Evolutionary conservation across 2,113 vertebrate genomes (phyloP).

Genomic region (Oncorhynchus mykiss): DNA sequence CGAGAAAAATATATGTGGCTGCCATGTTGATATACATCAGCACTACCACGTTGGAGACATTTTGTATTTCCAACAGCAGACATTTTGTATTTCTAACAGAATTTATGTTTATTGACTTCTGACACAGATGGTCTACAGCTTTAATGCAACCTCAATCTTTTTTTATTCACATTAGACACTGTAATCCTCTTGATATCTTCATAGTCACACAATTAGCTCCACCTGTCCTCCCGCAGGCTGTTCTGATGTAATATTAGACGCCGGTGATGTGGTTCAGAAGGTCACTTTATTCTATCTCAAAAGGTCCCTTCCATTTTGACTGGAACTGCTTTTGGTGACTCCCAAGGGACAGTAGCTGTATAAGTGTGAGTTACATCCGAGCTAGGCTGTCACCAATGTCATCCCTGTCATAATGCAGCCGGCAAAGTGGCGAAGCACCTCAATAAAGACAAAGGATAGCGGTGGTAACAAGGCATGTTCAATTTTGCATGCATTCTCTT

Average conservation of each 20-base stretch:
- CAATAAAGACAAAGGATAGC: background rate
- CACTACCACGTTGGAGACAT: background rate
- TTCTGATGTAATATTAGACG: constrained; percentile 32
- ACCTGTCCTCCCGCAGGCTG: constrained; percentile 23
- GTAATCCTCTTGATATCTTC: constrained; percentile 26
- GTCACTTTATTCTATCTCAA: constrained; percentile 36
- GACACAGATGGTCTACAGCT: background rate
- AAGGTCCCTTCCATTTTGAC: constrained; percentile 41
- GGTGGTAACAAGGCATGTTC: constrained; percentile 46
- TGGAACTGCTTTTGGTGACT: constrained; percentile 7
- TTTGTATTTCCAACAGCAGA: too few relatives aligned
- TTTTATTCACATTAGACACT: constrained; percentile 22
- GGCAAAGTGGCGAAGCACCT: background rate
- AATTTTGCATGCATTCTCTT: constrained; percentile 66
- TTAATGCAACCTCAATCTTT: background rate
- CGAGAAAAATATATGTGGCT: background rate
- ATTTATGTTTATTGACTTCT: background rate
- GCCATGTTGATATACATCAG: background rate
- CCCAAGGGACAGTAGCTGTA: constrained; percentile 22
- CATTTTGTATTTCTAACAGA: background rate
- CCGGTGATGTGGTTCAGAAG: constrained; percentile 14
- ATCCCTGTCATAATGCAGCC: background rate
- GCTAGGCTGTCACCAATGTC: constrained; percentile 15
- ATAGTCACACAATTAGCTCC: constrained; percentile 34
- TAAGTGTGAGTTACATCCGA: background rate